Evolutionary conservation across 2,113 vertebrate genomes (phyloP).

Genomic region (Pandion haliaetus): DNA sequence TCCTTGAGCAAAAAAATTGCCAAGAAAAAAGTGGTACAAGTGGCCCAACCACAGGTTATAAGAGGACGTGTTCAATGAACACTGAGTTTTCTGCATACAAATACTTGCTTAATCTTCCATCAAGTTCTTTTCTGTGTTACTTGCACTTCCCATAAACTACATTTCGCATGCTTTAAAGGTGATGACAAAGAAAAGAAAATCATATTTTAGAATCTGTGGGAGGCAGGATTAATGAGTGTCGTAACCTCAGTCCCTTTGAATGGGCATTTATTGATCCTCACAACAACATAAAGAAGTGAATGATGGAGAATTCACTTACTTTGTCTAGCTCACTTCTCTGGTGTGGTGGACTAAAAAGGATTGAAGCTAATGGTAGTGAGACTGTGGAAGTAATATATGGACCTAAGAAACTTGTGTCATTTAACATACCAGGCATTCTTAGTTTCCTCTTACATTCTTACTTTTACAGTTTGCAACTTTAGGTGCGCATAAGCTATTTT

Average conservation of each 20-base stretch:
- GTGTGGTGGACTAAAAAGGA: constrained; percentile 55
- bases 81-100: neutral
- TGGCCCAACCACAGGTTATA: neutral
- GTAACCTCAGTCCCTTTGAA: constrained; percentile 41
- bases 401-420: constrained; percentile 2
- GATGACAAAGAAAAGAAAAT: constrained; percentile 24
- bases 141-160: neutral
- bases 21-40: neutral
- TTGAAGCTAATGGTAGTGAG: constrained; percentile 15
- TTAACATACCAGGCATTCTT: neutral
- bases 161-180: constrained; percentile 12
- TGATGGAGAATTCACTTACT: constrained; percentile 47
- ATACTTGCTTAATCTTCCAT: neutral
- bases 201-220: constrained; percentile 57
- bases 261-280: constrained; percentile 65
- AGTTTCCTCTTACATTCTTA: neutral
- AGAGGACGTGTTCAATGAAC: neutral
- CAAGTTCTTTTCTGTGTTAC: neutral
- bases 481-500: constrained; percentile 23
- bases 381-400: constrained; percentile 4
- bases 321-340: constrained; percentile 54
- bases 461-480: constrained; percentile 2
- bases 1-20: neutral
- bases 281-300: constrained; percentile 43
- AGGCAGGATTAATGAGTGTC: constrained; percentile 52